Conservation (phyloP, 2,888 invertebrate species). For the Archips xylosteana region DNA sequence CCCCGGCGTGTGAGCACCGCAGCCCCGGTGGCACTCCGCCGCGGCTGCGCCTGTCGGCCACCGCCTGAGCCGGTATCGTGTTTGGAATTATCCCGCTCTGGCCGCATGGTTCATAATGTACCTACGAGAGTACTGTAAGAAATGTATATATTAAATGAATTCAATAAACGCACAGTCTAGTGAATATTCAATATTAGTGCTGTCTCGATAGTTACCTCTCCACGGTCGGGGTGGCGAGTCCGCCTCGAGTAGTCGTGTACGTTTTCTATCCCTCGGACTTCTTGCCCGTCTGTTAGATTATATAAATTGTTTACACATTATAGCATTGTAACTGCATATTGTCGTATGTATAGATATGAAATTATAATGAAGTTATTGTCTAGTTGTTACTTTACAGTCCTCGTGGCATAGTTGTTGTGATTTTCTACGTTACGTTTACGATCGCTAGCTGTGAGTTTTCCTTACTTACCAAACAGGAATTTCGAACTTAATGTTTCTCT, state of each 20-base stretch:
- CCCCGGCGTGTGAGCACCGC: too few species aligned
- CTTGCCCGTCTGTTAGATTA: conserved; percentile 75
- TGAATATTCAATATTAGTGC: conserved; percentile 81
- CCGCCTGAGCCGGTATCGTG: conserved; percentile 51
- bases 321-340: conserved; percentile 59
- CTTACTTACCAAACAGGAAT: conserved; percentile 42
- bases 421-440: conserved; percentile 68
- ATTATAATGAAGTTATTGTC: conserved; percentile 64
- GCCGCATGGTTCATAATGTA: conserved; percentile 59
- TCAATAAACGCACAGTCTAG: conserved; percentile 85
- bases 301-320: conserved; percentile 71
- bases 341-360: conserved; percentile 65
- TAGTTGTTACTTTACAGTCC: conserved; percentile 69
- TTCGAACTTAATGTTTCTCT: conserved; percentile 40
- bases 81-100: conserved; percentile 65
- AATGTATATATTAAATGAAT: conserved; percentile 75
- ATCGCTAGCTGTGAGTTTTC: conserved; percentile 68
- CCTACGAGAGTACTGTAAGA: conserved; percentile 63
- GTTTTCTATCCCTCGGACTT: conserved; percentile 73
- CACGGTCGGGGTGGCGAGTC: conserved; percentile 68
- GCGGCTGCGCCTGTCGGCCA: conserved; percentile 47
- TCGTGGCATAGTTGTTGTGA: conserved; percentile 67
- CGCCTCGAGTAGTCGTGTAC: conserved; percentile 71
- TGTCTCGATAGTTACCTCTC: conserved; percentile 70
- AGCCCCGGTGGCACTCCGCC: too few species aligned